Conservation (phyloP, 2,797 vertebrate species). For the Helarctos malayanus region DNA sequence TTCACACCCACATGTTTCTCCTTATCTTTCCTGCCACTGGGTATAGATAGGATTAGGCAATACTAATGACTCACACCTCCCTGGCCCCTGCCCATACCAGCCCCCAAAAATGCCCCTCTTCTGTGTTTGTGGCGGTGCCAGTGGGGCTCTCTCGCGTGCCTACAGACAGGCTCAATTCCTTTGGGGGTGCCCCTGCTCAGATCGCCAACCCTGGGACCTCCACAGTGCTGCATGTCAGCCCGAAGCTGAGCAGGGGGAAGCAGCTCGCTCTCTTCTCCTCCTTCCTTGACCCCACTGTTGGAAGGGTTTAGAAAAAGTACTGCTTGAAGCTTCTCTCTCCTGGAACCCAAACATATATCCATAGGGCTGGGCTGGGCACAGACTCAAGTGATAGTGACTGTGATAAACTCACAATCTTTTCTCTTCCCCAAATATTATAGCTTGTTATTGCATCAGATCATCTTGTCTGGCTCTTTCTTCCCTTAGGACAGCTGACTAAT, state of each 20-base stretch:
- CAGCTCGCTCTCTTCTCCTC: not conserved
- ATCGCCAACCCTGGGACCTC: not conserved
- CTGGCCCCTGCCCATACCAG: not conserved
- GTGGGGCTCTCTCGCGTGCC: not conserved
- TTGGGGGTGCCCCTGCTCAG: not conserved
- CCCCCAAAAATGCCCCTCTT: not conserved
- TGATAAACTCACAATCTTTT: slow-evolving; percentile 21
- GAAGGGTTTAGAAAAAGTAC: not conserved
- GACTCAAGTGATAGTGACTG: not conserved
- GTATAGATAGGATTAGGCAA: slow-evolving; percentile 7
- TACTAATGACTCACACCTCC: slow-evolving; percentile 23
- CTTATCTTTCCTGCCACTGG: slow-evolving; percentile 19
- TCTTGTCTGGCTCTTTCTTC: slow-evolving; percentile 68
- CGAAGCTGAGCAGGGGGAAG: not conserved
- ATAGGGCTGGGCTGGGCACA: not conserved
- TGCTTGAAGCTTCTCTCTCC: not conserved
- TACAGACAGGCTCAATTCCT: not conserved
- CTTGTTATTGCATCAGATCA: slow-evolving; percentile 52
- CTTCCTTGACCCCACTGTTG: not conserved
- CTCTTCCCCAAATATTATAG: not conserved
- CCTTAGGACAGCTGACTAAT: slow-evolving; percentile 71
- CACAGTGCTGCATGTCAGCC: rapidly evolving
- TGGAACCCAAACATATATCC: not conserved
- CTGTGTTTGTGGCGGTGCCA: not conserved
- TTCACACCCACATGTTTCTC: not conserved